These are phyloP conservation scores for Volucella bombylans DNA, from an alignment of 2,888 invertebrate species.

Conservation along the genomic window DNA sequence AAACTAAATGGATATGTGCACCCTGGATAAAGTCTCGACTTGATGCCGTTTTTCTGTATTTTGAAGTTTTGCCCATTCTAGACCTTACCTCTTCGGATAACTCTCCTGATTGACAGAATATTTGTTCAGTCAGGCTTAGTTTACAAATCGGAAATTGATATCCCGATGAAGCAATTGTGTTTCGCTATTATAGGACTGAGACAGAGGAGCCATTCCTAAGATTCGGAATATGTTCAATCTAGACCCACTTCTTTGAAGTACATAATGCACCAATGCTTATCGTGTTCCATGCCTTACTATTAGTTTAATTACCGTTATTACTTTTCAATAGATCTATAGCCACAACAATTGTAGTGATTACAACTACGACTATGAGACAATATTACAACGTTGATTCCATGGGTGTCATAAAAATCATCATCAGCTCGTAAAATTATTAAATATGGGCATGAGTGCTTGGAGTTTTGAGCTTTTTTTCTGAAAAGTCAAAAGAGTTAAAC, in stretches of 20 bases:
- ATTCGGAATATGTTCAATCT: not conserved
- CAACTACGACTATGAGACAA: slow-evolving; percentile 19
- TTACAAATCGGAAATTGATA: too few species aligned
- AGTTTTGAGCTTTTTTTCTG: not conserved
- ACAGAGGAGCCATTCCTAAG: not conserved
- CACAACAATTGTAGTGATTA: slow-evolving; percentile 3
- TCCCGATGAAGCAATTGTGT: too few species aligned
- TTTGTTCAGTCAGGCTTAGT: too few species aligned
- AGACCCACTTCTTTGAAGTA: not conserved
- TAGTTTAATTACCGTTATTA: slow-evolving; percentile 68
- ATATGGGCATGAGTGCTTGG: slow-evolving; percentile 66
- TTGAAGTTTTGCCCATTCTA: too few species aligned
- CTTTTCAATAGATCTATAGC: slow-evolving; percentile 47
- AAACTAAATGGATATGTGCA: too few species aligned
- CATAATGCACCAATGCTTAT: slow-evolving; percentile 35
- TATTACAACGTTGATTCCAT: slow-evolving; percentile 43
- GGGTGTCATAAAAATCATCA: slow-evolving; percentile 73
- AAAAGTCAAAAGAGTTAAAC: not conserved
- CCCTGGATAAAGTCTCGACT: too few species aligned
- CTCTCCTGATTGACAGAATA: too few species aligned
- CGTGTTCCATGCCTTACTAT: slow-evolving; percentile 49
- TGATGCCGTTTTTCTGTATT: too few species aligned
- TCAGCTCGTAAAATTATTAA: slow-evolving; percentile 72
- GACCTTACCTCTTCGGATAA: too few species aligned
- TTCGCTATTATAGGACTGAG: too few species aligned